Conservation (phyloP, 2,797 vertebrate species). For the Acipenser oxyrinchus region DNA sequence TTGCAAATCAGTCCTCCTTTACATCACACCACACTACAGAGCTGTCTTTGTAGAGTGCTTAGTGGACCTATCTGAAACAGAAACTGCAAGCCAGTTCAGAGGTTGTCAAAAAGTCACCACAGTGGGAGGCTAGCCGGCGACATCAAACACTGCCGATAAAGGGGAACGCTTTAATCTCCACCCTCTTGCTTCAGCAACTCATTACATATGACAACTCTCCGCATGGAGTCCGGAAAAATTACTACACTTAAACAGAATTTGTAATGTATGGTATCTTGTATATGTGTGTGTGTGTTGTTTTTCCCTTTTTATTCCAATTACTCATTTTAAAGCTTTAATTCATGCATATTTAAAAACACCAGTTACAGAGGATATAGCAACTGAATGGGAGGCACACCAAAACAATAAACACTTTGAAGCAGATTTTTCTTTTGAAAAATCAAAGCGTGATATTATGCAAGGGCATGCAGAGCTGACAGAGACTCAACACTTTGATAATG, state of each 20-base stretch:
- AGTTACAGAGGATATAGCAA: background rate
- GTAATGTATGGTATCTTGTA: conserved; percentile 8
- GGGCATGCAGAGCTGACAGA: background rate
- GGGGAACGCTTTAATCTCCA: conserved; percentile 23
- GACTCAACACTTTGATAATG: conserved; percentile 6
- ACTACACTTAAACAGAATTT: conserved; percentile 31
- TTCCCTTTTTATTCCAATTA: conserved; percentile 12
- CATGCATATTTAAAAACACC: no score
- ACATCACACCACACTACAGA: conserved; percentile 32
- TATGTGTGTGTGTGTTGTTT: background rate
- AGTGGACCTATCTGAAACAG: conserved; percentile 21
- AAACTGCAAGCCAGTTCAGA: conserved; percentile 13
- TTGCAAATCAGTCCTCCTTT: conserved; percentile 12
- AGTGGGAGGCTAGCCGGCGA: conserved; percentile 8
- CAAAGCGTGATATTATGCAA: background rate
- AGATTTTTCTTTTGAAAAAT: background rate
- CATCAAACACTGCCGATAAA: conserved; percentile 29
- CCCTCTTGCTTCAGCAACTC: conserved; percentile 24
- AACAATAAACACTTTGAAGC: background rate
- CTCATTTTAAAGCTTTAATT: no score
- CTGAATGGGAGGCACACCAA: background rate
- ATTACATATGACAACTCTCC: conserved; percentile 20
- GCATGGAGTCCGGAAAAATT: conserved; percentile 25
- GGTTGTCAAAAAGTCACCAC: conserved; percentile 19
- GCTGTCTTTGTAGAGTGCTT: conserved; percentile 16